Conservation (phyloP, 92 coral and sea anemone genomes). For the Actinernus sp. region DNA sequence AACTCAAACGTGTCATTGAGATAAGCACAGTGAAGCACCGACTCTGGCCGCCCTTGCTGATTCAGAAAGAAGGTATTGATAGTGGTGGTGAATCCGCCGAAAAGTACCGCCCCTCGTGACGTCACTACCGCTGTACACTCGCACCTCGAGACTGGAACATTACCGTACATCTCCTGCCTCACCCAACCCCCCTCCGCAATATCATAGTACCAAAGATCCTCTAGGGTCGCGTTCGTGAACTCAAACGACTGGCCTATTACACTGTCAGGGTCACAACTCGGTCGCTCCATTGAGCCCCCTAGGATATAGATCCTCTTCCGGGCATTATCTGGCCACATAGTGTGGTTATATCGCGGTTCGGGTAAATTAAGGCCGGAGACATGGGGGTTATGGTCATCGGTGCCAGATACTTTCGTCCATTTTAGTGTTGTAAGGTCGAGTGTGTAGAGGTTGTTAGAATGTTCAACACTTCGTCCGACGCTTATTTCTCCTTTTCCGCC, state of each 20-base stretch:
- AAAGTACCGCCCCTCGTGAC: neutral
- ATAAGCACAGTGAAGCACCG: neutral
- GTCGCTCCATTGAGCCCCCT: neutral
- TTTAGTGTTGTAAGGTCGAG: neutral
- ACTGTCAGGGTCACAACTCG: neutral
- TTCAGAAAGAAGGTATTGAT: neutral
- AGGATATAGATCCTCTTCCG: neutral
- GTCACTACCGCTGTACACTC: neutral
- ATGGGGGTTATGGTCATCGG: neutral
- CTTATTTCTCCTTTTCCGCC: constrained; percentile 11
- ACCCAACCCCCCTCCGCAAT: neutral
- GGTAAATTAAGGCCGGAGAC: neutral
- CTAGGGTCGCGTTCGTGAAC: neutral
- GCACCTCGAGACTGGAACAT: neutral
- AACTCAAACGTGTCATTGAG: neutral
- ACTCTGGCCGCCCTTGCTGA: neutral
- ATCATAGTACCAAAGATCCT: neutral
- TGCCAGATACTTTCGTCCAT: neutral
- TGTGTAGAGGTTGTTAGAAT: neutral
- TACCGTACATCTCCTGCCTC: neutral
- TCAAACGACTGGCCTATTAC: neutral
- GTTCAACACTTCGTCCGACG: neutral
- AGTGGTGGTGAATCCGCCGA: neutral
- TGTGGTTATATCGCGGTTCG: neutral
- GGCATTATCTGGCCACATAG: neutral